phyloP scores from a whole-genome alignment of 1,140 invertebrate species.

The Pseudomyrmex flavicornis region DNA sequence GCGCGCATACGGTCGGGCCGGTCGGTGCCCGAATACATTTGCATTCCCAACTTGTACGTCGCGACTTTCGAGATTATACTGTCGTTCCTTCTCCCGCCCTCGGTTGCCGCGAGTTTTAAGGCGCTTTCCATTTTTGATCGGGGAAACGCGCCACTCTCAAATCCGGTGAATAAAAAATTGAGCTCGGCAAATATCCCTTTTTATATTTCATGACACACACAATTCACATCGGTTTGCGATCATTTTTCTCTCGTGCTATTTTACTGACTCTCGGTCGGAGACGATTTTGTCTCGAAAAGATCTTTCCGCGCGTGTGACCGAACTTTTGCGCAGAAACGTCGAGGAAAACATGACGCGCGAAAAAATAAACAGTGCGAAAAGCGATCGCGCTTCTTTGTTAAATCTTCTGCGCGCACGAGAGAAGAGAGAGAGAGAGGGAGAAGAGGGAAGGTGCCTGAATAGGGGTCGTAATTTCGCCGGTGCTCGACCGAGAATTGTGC shows the following conservation, averaged over 20 bases:
- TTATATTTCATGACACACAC: not conserved
- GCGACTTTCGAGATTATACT: slow-evolving; percentile 39
- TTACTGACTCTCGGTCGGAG: not conserved
- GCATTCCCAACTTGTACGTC: slow-evolving; percentile 41
- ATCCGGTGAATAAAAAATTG: not conserved
- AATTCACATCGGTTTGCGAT: not conserved
- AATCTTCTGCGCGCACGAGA: not conserved
- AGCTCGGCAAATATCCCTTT: not conserved
- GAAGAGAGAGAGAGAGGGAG: no score
- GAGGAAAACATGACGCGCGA: no score
- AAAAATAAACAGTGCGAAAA: not conserved
- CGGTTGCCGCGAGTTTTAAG: not conserved
- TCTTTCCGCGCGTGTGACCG: no score
- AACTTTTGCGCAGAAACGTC: no score
- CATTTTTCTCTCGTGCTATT: not conserved
- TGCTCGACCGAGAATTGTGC: slow-evolving; percentile 35
- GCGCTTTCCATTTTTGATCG: not conserved
- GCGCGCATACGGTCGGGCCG: slow-evolving; percentile 10
- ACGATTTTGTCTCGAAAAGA: no score
- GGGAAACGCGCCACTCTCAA: not conserved
- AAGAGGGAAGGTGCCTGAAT: no score
- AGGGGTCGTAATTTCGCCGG: not conserved
- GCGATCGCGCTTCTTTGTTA: not conserved
- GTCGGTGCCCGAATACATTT: slow-evolving; percentile 28
- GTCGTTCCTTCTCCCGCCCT: not conserved